phyloP scores from a whole-genome alignment of 2,888 invertebrate species.

The Pheosia tremula region DNA sequence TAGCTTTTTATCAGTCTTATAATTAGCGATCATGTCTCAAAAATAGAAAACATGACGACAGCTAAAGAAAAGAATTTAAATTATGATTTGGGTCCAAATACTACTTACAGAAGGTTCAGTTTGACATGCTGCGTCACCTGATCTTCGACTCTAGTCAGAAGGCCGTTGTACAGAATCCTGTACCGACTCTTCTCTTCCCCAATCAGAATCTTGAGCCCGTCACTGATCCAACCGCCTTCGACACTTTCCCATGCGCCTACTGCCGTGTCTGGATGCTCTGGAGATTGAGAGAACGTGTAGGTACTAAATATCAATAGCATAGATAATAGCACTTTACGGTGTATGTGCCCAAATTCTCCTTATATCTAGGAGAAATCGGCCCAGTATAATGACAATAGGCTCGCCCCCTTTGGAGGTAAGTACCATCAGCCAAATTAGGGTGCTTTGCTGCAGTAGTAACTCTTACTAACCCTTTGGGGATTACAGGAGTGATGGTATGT shows the following conservation, averaged over 20 bases:
- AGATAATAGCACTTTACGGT: too few relatives aligned
- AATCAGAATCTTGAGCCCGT: constrained; percentile 85
- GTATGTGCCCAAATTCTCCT: too few relatives aligned
- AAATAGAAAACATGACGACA: too few relatives aligned
- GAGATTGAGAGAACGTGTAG: not conserved
- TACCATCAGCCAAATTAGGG: too few relatives aligned
- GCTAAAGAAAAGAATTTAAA: not conserved
- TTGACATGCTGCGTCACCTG: constrained; percentile 60
- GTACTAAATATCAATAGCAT: not conserved
- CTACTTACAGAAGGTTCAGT: constrained; percentile 86
- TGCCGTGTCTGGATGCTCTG: constrained; percentile 83
- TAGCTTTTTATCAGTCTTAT: too few relatives aligned
- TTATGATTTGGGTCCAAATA: not conserved
- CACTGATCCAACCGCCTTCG: constrained; percentile 80
- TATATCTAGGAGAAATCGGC: too few relatives aligned
- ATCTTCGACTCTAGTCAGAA: constrained; percentile 79
- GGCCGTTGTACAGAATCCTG: constrained; percentile 88
- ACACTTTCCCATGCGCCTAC: constrained; percentile 60
- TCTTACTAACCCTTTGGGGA: too few relatives aligned
- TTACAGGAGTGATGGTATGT: too few relatives aligned
- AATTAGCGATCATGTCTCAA: too few relatives aligned
- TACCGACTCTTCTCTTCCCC: constrained; percentile 85
- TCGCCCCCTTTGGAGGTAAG: too few relatives aligned
- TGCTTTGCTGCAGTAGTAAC: too few relatives aligned
- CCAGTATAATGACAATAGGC: too few relatives aligned